These are phyloP conservation scores for Podiceps cristatus DNA, from an alignment of 2,113 vertebrate genomes.

Conservation along the genomic window DNA sequence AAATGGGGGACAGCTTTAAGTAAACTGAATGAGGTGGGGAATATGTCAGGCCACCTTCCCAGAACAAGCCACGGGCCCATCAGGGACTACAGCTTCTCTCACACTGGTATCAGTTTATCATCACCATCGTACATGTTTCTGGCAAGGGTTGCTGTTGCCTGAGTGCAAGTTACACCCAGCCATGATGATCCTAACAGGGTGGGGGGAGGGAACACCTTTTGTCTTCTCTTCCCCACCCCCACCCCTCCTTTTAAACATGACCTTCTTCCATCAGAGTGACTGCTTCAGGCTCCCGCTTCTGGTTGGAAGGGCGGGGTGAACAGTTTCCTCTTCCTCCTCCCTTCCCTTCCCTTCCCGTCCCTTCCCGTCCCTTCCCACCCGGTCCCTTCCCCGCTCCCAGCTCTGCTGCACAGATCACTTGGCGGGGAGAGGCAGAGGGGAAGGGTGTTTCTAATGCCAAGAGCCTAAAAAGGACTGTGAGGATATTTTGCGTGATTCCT, in stretches of 20 bases:
- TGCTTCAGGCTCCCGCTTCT: background rate
- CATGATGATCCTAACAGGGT: background rate
- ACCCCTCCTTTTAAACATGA: background rate
- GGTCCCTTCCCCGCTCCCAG: background rate
- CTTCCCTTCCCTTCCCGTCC: background rate
- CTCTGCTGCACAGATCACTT: constrained; percentile 25
- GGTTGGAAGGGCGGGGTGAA: constrained; percentile 58
- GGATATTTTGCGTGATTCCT: background rate
- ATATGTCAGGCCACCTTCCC: background rate
- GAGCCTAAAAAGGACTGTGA: background rate
- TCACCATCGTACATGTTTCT: rapidly evolving
- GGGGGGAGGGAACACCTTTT: background rate
- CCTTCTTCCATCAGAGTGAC: constrained; percentile 25
- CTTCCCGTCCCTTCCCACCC: background rate
- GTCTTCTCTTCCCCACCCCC: background rate
- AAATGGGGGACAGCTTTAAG: background rate
- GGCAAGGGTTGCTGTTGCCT: background rate
- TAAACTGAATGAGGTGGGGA: background rate
- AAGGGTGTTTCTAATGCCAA: constrained; percentile 58
- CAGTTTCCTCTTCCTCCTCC: constrained; percentile 66
- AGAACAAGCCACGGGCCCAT: background rate
- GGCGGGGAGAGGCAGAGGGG: constrained; percentile 37
- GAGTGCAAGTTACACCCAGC: background rate
- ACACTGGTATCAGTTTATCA: background rate
- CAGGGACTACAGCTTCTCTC: background rate